Conservation (phyloP, 2,888 invertebrate species). For the Lycocerus yunnanus region DNA sequence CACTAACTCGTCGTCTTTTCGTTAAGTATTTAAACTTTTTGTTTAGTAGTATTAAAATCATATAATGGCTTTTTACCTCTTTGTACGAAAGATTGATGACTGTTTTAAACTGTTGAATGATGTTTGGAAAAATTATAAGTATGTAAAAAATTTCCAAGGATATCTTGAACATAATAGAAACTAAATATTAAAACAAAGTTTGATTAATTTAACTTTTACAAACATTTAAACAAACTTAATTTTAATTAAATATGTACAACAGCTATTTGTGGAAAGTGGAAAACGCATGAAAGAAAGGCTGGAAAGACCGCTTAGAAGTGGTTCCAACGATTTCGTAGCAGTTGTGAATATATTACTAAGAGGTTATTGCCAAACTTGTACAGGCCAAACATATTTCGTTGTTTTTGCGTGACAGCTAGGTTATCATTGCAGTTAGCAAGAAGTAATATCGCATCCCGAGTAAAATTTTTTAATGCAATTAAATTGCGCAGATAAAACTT, state of each 20-base stretch:
- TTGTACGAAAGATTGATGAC: neutral
- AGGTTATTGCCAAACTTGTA: neutral
- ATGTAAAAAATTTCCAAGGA: neutral
- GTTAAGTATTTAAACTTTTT: neutral
- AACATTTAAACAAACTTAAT: neutral
- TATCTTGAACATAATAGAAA: neutral
- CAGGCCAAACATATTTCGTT: neutral
- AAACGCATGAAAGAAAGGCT: neutral
- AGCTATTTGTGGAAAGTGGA: neutral
- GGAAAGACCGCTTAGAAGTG: neutral
- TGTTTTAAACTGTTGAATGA: neutral
- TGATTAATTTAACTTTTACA: neutral
- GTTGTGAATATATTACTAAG: too few relatives aligned
- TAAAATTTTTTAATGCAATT: neutral
- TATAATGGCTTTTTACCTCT: neutral
- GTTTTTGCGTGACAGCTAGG: neutral
- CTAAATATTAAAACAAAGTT: neutral
- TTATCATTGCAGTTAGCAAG: neutral
- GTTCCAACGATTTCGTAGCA: neutral
- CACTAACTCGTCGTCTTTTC: neutral
- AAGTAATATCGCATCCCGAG: neutral
- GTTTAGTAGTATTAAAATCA: neutral
- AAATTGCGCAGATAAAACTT: neutral
- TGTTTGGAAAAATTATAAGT: neutral
- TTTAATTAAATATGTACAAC: neutral